Evolutionary conservation across 2,888 invertebrate species (phyloP), one percentile per base, ranked within the genome.

Genomic region (Eledone cirrhosa): DNA sequence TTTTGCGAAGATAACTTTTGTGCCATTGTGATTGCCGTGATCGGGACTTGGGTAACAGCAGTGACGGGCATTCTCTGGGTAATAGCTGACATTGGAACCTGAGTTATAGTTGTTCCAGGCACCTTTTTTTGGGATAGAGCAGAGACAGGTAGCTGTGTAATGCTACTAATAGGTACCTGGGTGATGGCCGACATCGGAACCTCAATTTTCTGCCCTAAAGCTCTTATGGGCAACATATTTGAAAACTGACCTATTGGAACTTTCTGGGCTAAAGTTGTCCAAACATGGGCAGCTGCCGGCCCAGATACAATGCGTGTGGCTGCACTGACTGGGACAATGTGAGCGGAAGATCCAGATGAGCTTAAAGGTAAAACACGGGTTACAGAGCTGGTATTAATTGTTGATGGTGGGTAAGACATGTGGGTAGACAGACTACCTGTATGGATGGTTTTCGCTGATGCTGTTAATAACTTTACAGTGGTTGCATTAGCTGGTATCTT

Each of bases 181-280:
- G 67, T 67, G 0, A 67, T 22, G 2, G 67, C 33, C 0, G 67
- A 67, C 19, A 67, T 67, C 7, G 67, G 67, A 8, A 67, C 67
- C 67, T 14, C 8, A 8, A 41, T 41, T 41, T 41, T 41, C 11
- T 41, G 41, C 11, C 41, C 41, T 41, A 41, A 67, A 67, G 67
- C 14, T 67, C 67, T 67, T 22, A 67, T 67, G 11, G 67, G 67
- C 29, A 67, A 13, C 67, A 67, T 67, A 31, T 65, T 65, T 29
- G 65, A 29, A 65, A 65, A 29, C 11, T 67, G 67, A 24, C 67
- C 33, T 27, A 67, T 67, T 29, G 67, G 67, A 13, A 67, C 67
- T 14, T 31, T 67, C 3, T 67, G 67, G 29, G 67, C 67, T 31
- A 67, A 5, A 8, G 29, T 67, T 67, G 67, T 41, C 41, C 41